phyloP scores from a whole-genome alignment of 92 coral and sea anemone genomes.

The Micromussa lordhowensis region DNA sequence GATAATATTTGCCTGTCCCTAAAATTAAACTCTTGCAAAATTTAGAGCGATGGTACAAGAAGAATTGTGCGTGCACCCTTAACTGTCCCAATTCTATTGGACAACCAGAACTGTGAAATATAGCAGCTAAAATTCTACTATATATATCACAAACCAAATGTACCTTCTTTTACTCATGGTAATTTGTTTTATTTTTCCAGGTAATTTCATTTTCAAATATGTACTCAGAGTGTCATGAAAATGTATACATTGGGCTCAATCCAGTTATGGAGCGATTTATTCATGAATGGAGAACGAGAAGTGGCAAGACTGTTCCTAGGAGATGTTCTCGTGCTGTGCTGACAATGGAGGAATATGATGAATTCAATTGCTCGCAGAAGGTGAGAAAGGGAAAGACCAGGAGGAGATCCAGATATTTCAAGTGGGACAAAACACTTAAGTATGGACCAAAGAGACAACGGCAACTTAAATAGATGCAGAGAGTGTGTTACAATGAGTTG shows the following conservation, averaged over 20 bases:
- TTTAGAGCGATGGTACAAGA: too few species aligned
- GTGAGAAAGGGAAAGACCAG: slow-evolving; percentile 16
- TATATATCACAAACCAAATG: too few species aligned
- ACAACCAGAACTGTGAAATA: too few species aligned
- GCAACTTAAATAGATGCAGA: background rate
- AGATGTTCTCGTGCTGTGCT: background rate
- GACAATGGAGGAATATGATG: background rate
- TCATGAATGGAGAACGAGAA: background rate
- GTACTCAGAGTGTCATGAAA: background rate
- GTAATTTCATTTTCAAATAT: background rate
- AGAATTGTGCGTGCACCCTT: too few species aligned
- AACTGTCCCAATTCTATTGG: too few species aligned
- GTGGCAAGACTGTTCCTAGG: background rate
- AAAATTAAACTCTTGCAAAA: too few species aligned
- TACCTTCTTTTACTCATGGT: background rate
- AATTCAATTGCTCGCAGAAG: background rate
- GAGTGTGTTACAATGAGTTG: background rate
- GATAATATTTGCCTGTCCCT: too few species aligned
- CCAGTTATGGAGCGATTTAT: background rate
- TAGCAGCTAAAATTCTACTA: too few species aligned
- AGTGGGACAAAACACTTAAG: background rate
- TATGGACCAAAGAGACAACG: background rate
- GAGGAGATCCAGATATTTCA: background rate
- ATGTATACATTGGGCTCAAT: background rate
- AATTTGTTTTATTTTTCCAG: background rate